Evolutionary conservation across 2,797 vertebrate genomes (phyloP).

Genomic region (Sebastes miniatus): DNA sequence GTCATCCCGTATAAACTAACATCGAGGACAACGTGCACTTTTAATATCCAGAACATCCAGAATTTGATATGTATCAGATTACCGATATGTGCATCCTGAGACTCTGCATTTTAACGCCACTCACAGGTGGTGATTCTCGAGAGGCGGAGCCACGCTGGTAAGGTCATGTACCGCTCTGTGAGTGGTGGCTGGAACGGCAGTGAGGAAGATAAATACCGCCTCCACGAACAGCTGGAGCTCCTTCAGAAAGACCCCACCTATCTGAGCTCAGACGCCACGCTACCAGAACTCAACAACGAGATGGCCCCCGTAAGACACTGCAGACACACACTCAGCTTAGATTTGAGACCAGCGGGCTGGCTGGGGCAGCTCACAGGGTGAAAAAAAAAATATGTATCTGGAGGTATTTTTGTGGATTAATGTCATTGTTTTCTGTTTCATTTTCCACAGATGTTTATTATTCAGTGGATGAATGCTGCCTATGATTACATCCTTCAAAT

Average conservation of each 20-base stretch:
- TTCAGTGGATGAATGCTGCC: constrained; percentile 88
- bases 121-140: constrained; percentile 93
- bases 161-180: constrained; percentile 86
- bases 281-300: constrained; percentile 92
- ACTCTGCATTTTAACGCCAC: background rate
- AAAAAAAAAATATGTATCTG: background rate
- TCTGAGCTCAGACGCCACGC: constrained; percentile 85
- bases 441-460: constrained; percentile 85
- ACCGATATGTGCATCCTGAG: background rate
- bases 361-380: background rate
- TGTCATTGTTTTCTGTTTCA: background rate
- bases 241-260: constrained; percentile 89
- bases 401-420: background rate
- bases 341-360: background rate
- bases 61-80: constrained; percentile 29
- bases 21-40: background rate
- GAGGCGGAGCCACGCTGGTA: constrained; percentile 86
- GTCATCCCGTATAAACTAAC: background rate
- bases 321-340: background rate
- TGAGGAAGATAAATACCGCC: constrained; percentile 86
- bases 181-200: constrained; percentile 91
- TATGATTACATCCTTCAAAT: constrained; percentile 86
- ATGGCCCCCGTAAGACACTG: constrained; percentile 88
- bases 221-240: constrained; percentile 89
- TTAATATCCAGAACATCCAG: background rate